phyloP scores from a whole-genome alignment of 1,140 invertebrate species.

The Drosophila tani region DNA sequence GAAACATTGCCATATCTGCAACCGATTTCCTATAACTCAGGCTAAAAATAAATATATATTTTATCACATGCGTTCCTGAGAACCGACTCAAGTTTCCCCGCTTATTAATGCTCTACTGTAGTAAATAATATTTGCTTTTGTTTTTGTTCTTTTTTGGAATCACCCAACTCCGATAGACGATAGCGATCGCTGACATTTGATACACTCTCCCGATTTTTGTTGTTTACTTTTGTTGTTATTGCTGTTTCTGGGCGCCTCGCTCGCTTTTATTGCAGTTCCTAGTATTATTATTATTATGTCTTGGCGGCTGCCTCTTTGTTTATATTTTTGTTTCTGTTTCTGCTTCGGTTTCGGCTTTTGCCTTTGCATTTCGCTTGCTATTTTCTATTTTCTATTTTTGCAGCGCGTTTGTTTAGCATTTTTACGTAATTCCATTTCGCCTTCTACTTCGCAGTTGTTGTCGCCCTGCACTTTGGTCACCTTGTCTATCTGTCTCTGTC shows the following conservation, averaged over 20 bases:
- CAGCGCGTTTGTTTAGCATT: slow-evolving; percentile 46
- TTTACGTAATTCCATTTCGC: slow-evolving; percentile 66
- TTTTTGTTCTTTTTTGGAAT: neutral
- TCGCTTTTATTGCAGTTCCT: slow-evolving; percentile 6
- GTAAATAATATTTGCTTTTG: neutral
- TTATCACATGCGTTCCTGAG: neutral
- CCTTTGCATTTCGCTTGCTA: slow-evolving; percentile 4
- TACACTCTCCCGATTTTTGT: slow-evolving; percentile 4
- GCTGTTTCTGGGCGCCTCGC: slow-evolving; percentile 7
- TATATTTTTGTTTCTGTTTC: slow-evolving; percentile 32
- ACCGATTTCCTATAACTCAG: slow-evolving; percentile 28
- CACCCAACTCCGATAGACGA: slow-evolving; percentile 6
- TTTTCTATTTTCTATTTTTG: slow-evolving; percentile 43
- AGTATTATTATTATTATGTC: slow-evolving; percentile 31
- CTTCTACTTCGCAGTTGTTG: slow-evolving; percentile 38
- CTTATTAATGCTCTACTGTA: neutral
- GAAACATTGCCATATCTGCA: slow-evolving; percentile 12
- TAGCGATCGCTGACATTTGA: slow-evolving; percentile 27
- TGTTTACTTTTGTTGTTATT: slow-evolving; percentile 41
- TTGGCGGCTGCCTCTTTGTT: slow-evolving; percentile 40
- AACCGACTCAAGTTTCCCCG: slow-evolving; percentile 7
- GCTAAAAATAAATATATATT: slow-evolving; percentile 14
- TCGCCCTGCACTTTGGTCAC: slow-evolving; percentile 56
- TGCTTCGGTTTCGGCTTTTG: neutral
- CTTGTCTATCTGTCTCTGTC: slow-evolving; percentile 1